Evolutionary conservation across 1,140 invertebrate species (phyloP), one percentile per base, ranked within the genome.

Genomic region (Aphis gossypii): DNA sequence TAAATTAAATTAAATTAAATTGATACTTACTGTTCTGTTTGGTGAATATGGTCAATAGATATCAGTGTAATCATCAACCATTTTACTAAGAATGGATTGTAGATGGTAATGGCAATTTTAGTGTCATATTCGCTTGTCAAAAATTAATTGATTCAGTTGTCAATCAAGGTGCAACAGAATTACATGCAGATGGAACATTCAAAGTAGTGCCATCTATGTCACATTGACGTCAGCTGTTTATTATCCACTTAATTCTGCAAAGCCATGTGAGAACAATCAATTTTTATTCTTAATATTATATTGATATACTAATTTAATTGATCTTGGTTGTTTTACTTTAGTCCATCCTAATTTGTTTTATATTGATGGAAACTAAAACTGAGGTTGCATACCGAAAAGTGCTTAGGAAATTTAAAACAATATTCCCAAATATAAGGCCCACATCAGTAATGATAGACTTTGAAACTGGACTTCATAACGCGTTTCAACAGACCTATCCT

Each of bases 51-150:
- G n/a, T n/a, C n/a, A n/a, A n/a, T n/a, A n/a, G n/a, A n/a, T n/a
- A n/a, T n/a, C n/a, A 86, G 30, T 86, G 84, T 46, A 44, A 30
- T 23, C 46, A 86, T n/a, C 38, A 30, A 41, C 25, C 41, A 44
- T 86, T 86, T 38, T 41, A 86, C 25, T 9, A 86, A 86, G 84
- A 86, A 46, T 86, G 84, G 84, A 25, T 86, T 44, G 38, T 86
- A 21, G 84, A 86, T 86, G 6, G 20, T 8, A 38, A 86, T 86
- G 84, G 84, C 14, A 21, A 86, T 11, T 86, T 8, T 44, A 86
- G 11, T n/a, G 23, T 86, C 20, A 86, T 86, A 21, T 86, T 44
- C 25, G 84, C 84, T 86, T 86, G 84, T 30, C 84, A 46, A 46
- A 2, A 46, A 46, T 46, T 87, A 6, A 87, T 87, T 8, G 41